phyloP scores from a whole-genome alignment of 2,888 invertebrate genomes.

The Crepidodera aurea region DNA sequence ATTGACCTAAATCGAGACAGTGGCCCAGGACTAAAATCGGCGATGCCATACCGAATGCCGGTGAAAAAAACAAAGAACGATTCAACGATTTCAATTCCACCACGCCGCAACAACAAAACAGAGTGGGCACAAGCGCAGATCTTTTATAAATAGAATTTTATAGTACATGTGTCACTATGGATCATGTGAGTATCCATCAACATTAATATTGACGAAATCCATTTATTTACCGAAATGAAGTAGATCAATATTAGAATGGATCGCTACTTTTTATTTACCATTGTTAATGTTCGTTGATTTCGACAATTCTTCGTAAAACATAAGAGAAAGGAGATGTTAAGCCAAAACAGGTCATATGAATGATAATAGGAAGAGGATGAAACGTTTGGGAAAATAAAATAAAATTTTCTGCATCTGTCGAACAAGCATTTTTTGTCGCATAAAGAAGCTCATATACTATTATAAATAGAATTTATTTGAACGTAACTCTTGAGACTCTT shows the following conservation, averaged over 20 bases:
- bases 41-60: not conserved
- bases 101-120: conserved; percentile 6
- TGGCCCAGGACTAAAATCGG: conserved; percentile 8
- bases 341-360: too few species aligned
- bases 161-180: conserved; percentile 12
- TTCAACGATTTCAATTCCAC: conserved; percentile 9
- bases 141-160: conserved; percentile 14
- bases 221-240: not conserved
- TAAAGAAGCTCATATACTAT: conserved; percentile 13
- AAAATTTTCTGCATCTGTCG: too few species aligned
- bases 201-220: conserved; percentile 9
- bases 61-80: conserved; percentile 2
- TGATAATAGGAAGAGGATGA: too few species aligned
- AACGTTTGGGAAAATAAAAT: too few species aligned
- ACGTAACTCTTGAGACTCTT: conserved; percentile 20
- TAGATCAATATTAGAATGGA: too few species aligned
- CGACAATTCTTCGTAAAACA: too few species aligned
- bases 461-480: conserved; percentile 22
- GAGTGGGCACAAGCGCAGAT: conserved; percentile 9
- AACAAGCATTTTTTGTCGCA: too few species aligned
- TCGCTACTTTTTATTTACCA: too few species aligned
- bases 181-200: conserved; percentile 6
- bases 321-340: too few species aligned
- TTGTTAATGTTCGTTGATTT: too few species aligned
- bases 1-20: not conserved